phyloP scores from a whole-genome alignment of 2,888 invertebrate genomes.

The Lasioglossum zephyrum region DNA sequence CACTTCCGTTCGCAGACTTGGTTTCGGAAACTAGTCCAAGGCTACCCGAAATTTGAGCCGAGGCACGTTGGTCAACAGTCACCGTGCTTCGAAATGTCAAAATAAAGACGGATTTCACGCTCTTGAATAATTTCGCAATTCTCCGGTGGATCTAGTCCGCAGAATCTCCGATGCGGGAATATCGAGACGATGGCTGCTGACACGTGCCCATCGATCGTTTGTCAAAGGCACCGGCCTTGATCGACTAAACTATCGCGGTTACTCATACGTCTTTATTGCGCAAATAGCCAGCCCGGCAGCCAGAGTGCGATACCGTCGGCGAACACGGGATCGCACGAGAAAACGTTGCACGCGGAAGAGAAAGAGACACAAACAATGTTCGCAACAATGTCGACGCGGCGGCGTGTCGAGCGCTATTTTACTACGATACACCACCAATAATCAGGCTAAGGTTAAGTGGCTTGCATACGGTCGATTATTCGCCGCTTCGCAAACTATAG shows the following conservation, averaged over 20 bases:
- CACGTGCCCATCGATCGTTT: constrained; percentile 19
- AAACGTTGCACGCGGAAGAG: constrained; percentile 2
- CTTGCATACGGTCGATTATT: not conserved
- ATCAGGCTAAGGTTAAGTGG: not conserved
- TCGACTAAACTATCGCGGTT: constrained; percentile 9
- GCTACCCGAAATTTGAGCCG: not conserved
- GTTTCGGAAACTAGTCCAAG: not conserved
- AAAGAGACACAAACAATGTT: not conserved
- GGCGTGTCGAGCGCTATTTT: not conserved
- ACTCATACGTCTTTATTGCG: constrained; percentile 4
- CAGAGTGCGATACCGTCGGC: not conserved
- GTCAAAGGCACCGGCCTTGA: constrained; percentile 28
- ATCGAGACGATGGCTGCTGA: not conserved
- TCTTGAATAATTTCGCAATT: constrained; percentile 17
- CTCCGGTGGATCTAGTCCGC: not conserved
- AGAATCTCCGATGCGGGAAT: not conserved
- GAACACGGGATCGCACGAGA: not conserved
- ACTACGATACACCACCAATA: not conserved
- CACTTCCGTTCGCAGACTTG: not conserved
- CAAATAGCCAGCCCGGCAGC: not conserved
- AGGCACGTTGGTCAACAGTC: not conserved
- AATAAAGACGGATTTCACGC: not conserved
- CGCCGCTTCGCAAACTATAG: not conserved
- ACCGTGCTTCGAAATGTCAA: not conserved
- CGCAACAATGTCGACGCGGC: not conserved